Evolutionary conservation across 2,797 vertebrate species (phyloP), one percentile per base, ranked within the genome.

Genomic region (Tiaroga cobitis): DNA sequence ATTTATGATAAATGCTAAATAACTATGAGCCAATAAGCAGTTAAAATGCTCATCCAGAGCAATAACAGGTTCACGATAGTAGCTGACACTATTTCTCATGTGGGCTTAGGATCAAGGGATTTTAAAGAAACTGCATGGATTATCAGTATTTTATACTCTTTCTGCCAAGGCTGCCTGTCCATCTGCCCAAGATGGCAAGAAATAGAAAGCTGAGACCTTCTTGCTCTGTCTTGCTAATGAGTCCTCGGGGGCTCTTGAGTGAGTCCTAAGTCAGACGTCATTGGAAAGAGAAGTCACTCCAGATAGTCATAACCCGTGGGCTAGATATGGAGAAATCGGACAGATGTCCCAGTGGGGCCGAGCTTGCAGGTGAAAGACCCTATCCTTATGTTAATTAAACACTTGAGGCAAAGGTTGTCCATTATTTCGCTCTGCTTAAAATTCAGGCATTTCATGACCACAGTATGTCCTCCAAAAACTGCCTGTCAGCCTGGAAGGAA

Each of bases 241-340:
- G 86, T 86, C 87, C 85, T 85, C 80, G 18, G 88, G 88, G 87
- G 88, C 75, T 86, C 80, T 46, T 59, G 81, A 83, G 72, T 69
- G 77, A 87, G 81, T 70, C 80, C 82, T 86, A 75, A 88, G 84
- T 82, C 74, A 43, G 67, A 73, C 26, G 26, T 74, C 84, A 88
- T 82, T 76, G 18, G 79, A 88, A 85, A 88, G 69, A 72, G 82
- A 79, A 76, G 61, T 74, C 84, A 75, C 43, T 32, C 67, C 70
- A 89, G 79, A 79, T 87, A 79, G 81, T 82, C 81, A 80, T 67
- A 86, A 77, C 61, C 59, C 34, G n/a, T 61, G 65, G 80, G 49
- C 72, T 65, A 75, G 86, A 82, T 76, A 29, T 84, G 67, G 79
- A 73, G 56, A n/a, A 83, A 81, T 80, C 75, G 37, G 67, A 82